These are phyloP conservation scores for Keiferia lycopersicella DNA, from an alignment of 2,888 invertebrate species.

Conservation along the genomic window DNA sequence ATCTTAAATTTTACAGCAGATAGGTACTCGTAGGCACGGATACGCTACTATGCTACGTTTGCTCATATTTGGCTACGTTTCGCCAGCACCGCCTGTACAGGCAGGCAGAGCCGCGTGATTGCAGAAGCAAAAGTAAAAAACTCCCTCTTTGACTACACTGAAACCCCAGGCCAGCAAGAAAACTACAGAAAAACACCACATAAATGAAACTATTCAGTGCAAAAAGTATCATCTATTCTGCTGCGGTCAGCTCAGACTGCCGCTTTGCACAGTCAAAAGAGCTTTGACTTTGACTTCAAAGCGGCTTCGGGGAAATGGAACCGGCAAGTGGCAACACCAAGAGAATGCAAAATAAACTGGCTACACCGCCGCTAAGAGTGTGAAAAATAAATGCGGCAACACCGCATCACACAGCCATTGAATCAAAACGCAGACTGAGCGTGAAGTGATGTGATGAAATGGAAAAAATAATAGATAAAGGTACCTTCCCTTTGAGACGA, in stretches of 20 bases:
- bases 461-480: constrained; percentile 75
- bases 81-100: too few species aligned
- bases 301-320: constrained; percentile 68
- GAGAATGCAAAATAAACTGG: constrained; percentile 72
- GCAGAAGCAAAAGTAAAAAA: background rate
- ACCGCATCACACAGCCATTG: constrained; percentile 78
- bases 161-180: constrained; percentile 7
- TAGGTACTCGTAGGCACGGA: too few species aligned
- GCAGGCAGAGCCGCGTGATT: background rate
- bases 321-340: constrained; percentile 65
- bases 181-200: constrained; percentile 20
- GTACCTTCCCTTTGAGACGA: constrained; percentile 53
- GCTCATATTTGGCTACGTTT: background rate
- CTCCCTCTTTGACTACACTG: background rate
- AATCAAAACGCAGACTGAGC: constrained; percentile 77
- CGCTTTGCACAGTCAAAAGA: constrained; percentile 68
- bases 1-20: too few species aligned
- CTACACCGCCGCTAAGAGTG: constrained; percentile 62
- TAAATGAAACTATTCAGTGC: constrained; percentile 53
- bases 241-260: constrained; percentile 67
- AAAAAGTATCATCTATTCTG: constrained; percentile 68
- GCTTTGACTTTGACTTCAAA: constrained; percentile 79
- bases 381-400: constrained; percentile 78
- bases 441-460: constrained; percentile 74
- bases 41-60: background rate